Evolutionary conservation across 1,140 invertebrate genomes (phyloP).

Genomic region (Varroa destructor): DNA sequence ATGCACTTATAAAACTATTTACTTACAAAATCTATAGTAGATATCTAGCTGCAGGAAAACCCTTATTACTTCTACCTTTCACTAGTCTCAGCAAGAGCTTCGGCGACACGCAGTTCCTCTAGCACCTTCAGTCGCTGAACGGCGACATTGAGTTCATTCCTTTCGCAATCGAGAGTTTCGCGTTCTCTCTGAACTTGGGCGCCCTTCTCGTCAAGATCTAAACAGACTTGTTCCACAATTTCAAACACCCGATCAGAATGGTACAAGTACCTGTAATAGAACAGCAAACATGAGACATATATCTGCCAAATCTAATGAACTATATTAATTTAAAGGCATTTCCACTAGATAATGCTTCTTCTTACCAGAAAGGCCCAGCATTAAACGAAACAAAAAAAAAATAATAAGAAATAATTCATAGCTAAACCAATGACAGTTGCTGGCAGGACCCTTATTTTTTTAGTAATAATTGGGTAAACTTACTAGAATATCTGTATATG

Average conservation of each 20-base stretch:
- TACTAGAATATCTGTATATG: too few species aligned
- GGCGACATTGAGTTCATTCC: neutral
- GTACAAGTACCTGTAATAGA: constrained; percentile 7
- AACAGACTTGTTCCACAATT: neutral
- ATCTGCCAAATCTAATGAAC: neutral
- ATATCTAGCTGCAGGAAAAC: too few species aligned
- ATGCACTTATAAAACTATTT: too few species aligned
- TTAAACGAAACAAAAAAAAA: neutral
- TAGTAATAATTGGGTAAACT: too few species aligned
- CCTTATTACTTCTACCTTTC: too few species aligned
- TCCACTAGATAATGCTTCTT: too few species aligned
- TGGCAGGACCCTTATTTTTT: too few species aligned
- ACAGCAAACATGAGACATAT: neutral
- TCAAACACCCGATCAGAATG: neutral
- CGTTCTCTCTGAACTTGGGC: neutral
- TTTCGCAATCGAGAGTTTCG: neutral
- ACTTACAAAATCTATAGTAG: too few species aligned
- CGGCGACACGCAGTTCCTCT: neutral
- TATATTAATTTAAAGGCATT: too few species aligned
- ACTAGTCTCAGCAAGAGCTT: neutral
- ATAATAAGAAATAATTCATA: neutral
- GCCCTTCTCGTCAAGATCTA: neutral
- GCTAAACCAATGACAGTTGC: too few species aligned
- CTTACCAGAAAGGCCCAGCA: too few species aligned
- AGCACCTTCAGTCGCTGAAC: neutral